These are phyloP conservation scores for Augochlorella aurata DNA, from an alignment of 2,888 invertebrate genomes.

Conservation along the genomic window DNA sequence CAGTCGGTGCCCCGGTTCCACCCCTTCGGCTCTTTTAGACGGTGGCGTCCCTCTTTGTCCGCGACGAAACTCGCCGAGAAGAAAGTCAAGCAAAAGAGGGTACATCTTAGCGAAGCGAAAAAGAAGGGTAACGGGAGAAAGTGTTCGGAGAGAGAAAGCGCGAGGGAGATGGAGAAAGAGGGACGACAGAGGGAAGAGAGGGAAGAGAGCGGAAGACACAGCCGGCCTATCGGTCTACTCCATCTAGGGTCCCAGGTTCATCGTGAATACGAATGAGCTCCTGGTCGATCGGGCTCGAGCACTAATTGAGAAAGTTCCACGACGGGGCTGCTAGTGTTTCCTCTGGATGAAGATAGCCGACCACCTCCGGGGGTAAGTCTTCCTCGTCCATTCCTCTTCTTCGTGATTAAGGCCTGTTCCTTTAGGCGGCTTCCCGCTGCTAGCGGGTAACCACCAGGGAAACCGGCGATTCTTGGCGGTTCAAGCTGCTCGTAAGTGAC, in stretches of 20 bases:
- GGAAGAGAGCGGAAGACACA: constrained; percentile 18
- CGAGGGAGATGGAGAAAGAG: neutral
- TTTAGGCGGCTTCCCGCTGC: constrained; percentile 25
- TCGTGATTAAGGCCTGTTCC: constrained; percentile 50
- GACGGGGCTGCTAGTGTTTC: constrained; percentile 56
- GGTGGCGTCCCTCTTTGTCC: neutral
- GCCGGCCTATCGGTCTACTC: constrained; percentile 47
- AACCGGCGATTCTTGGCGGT: neutral
- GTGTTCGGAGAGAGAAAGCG: constrained; percentile 5
- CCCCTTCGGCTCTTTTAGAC: constrained; percentile 17
- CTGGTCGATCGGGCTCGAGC: constrained; percentile 70
- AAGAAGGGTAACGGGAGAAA: constrained; percentile 18
- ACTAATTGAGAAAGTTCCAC: constrained; percentile 77
- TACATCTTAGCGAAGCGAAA: neutral
- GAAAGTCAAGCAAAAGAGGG: neutral
- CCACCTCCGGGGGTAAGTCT: constrained; percentile 43
- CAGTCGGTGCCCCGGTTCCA: constrained; percentile 29
- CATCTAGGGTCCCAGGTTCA: constrained; percentile 67
- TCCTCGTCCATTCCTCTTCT: constrained; percentile 42
- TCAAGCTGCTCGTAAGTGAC: neutral
- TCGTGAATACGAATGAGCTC: constrained; percentile 76
- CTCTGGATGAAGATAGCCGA: constrained; percentile 58
- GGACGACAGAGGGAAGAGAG: neutral
- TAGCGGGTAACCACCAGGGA: neutral
- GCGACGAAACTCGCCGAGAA: neutral